Evolutionary conservation across 2,797 vertebrate genomes (phyloP), one percentile per base, ranked within the genome.

Genomic region (Chelonia mydas): DNA sequence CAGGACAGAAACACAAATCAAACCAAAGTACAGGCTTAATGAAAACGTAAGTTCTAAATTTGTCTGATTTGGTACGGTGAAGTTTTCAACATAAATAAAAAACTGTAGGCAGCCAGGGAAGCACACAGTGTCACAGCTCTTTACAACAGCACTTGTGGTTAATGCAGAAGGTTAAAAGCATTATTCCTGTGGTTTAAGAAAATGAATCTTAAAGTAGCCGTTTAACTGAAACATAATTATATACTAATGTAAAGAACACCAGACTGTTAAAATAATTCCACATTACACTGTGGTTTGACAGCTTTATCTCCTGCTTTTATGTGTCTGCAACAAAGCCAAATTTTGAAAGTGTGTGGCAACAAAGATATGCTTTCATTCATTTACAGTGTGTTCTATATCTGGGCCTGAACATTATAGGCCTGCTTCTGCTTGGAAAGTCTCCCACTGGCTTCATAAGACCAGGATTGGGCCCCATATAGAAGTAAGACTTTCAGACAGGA

Each of bases 181-280:
- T 86, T 91, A 83, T 84, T 95, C 16, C 65, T 83, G 57, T 78
- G 33, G 33, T 78, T 88, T 86, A 90, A 94, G 53, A 31, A 93
- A 84, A 94, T 19, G 1, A 96, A 90, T 86, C 54, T 77, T 77
- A 90, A 94, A 86, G 3, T 89, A 61, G 80, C 41, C 41, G 6
- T 87, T 92, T 92, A 85, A 90, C 59, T 76, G 45, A 86, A 93
- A 81, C 57, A 76, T 47, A 88, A 78, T 37, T 85, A 9, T 33
- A 93, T 84, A 90, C 88, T 25, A 93, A 93, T 55, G 74, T 76
- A 45, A 88, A 86, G 65, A 85, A 84, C 65, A 53, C 53, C 57
- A 94, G 88, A 89, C 91, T 92, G 80, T 84, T 94, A 61, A 95
- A 93, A 79, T 55, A 72, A 93, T 91, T 80, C 74, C 74, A 85